Base-by-base conservation (phyloP, 1,140 invertebrate species). In the Philotrypesis tridentata region DNA sequence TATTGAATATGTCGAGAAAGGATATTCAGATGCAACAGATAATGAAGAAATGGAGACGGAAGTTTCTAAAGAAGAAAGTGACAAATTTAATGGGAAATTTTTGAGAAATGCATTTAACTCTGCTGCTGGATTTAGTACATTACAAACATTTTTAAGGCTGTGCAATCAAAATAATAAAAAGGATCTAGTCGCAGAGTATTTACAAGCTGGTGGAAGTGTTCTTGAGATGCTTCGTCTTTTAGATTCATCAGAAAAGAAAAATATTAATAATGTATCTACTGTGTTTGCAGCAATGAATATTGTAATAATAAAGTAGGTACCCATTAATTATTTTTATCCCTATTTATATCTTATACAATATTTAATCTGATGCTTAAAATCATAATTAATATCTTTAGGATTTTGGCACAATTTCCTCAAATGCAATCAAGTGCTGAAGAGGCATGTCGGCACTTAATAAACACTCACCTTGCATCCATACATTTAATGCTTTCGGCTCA, bases 401-500 rank as follows among this genome's bases (percentile, higher is more conserved):
- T 96, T 9, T 92, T 94, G 72, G 92, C 93, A 1, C 92, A 94
- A 61, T 91, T 93, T 82, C 93, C 93, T 33, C 89, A 93, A 67
- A 93, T 94, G 86, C 92, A 93, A 78, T 89, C 93, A 60, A 92
- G 90, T 0, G 93, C 94, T 0, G 93, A 94, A 82, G 93, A 95
- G 91, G 92, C 94, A 11, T 95, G 95, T 84, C 89, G 94, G 2
- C 94, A 94, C 71, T 93, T 96, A 70, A 88, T 96, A 0, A 95
- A 95, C 82, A 93, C 92, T 11, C 93, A 96, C 85, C 92, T 95
- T 79, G 89, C 92, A 8, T 90, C 93, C 4, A 87, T 96, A 4
- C 94, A 96, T 82, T 93, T 93, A 60, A 94, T 96, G 93, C 89
- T 96, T 4, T 93, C 94, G 75, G 90, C 92, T 82, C 94, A 95